Base-by-base conservation (phyloP, 2,797 vertebrate genomes). In the Arrhamphus sclerolepis region DNA sequence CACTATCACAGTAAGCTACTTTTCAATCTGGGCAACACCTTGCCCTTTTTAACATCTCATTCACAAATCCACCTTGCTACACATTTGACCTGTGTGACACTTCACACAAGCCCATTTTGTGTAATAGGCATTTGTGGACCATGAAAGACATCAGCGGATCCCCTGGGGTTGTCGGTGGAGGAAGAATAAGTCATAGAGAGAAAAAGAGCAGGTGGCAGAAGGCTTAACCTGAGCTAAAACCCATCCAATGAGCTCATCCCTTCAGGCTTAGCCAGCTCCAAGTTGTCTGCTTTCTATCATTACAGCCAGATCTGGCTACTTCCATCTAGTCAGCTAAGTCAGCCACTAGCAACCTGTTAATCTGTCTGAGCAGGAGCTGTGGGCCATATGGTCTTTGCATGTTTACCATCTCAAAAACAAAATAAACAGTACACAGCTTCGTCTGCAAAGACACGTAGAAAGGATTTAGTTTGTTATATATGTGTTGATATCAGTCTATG, bases 211-310 rank as follows among this genome's bases (percentile, higher is more conserved):
- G 90, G 85, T 92, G 91, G 89, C 80, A 68, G 59, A 56, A 70
- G 76, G 83, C 82, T 91, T 91, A 92, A 87, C 77, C 78, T 83
- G 72, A 62, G 65, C 66, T 83, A 80, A 90, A 85, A 70, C 74
- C 82, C 69, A 41, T 81, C 61, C 68, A 65, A 62, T 87, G 83
- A 89, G 89, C 86, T 92, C 88, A 90, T 89, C 83, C 82, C 79
- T 56, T 52, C 71, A 10, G 78, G 78, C 78, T 90, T 82, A 90
- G 59, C 14, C 74, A 76, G 75, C 62, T 59, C 69, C 52, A 19
- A 71, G 65, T 74, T 55, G 71, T 81, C 78, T 81, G 80, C 66
- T 85, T 77, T 85, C 72, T 86, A 72, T 75, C 58, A 61, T 52
- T 56, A 61, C 46, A 69, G 61, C 63, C 50, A 75, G 68, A 82